Evolutionary conservation across 1,140 invertebrate genomes (phyloP), one percentile per base, ranked within the genome.

Genomic region (Meloidogyne floridensis): DNA sequence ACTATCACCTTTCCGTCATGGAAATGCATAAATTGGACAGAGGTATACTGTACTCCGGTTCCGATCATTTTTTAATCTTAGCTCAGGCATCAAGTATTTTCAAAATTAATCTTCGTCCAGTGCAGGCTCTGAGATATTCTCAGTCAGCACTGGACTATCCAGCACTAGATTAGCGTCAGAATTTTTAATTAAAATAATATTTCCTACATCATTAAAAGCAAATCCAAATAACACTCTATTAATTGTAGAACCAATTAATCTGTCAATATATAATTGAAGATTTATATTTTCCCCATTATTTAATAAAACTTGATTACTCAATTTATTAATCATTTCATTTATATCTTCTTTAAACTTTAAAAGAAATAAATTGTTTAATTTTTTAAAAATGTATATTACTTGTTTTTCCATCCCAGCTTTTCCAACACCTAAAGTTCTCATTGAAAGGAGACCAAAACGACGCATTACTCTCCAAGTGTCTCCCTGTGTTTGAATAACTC

Each of bases 401-500:
- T 72, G 54, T 71, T 73, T 20, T 56, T 84, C 83, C 76, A 84
- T 75, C 18, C 71, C 20, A 54, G 51, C 74, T 18, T 71, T 77
- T 20, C 83, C 83, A 43, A 85, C 51, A 18, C 82, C 83, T 13
- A 79, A 78, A 18, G 86, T 75, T 11, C 76, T 77, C 70, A 84
- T 51, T n/a, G 75, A 77, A 5, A 78, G 56, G 8, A 82, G 51
- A 75, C 77, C 82, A 53, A 84, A 86, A 5, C 81, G 59, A 10
- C 84, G 32, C 32, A 72, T 83, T 59, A 43, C n/a, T 42, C 42
- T 13, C 84, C 84, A 84, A 42, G 47, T 53, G 9, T 82, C 70
- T n/a, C 85, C 85, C 65, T 84, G 76, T 71, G 84, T 83, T 69
- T 73, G 32, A 20, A 83, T 56, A 47, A 84, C 81, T 32, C 84